Evolutionary conservation across 2,888 invertebrate species (phyloP).

Genomic region (Diadegma fenestrale): DNA sequence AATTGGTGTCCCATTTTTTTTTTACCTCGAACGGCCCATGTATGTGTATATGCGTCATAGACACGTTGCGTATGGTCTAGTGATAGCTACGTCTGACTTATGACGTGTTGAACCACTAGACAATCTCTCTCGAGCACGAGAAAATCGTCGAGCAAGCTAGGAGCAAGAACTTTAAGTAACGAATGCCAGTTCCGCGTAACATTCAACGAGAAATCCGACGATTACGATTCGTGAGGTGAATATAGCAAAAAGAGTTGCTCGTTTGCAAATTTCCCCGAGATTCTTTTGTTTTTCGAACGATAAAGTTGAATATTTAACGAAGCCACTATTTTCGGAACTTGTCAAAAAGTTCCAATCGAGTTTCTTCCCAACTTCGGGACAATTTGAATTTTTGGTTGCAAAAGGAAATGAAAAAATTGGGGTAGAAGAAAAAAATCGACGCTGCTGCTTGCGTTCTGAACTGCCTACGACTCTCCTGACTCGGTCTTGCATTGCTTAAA

Average conservation of each 20-base stretch:
- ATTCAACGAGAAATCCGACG: constrained; percentile 17
- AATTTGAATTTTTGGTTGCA: background rate
- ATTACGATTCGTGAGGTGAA: constrained; percentile 22
- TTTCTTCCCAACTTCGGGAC: background rate
- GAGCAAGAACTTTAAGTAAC: constrained; percentile 58
- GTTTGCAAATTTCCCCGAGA: background rate
- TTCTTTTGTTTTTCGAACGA: background rate
- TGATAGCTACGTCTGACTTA: constrained; percentile 60
- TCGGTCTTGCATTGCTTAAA: constrained; percentile 36
- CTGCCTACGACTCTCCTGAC: constrained; percentile 30
- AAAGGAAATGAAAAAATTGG: background rate
- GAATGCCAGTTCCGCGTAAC: constrained; percentile 33
- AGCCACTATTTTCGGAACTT: background rate
- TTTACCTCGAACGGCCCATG: background rate
- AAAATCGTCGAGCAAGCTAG: constrained; percentile 57
- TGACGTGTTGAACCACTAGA: constrained; percentile 64
- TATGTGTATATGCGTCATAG: constrained; percentile 7
- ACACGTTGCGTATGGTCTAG: background rate
- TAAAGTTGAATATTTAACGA: background rate
- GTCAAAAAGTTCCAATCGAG: background rate
- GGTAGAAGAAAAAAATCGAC: background rate
- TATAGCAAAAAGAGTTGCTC: background rate
- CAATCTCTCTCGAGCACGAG: constrained; percentile 49
- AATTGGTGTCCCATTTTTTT: background rate
- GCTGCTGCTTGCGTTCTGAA: constrained; percentile 30